Evolutionary conservation across 2,888 invertebrate species (phyloP), one percentile per base, ranked within the genome.

Genomic region (Torymus tubicola): DNA sequence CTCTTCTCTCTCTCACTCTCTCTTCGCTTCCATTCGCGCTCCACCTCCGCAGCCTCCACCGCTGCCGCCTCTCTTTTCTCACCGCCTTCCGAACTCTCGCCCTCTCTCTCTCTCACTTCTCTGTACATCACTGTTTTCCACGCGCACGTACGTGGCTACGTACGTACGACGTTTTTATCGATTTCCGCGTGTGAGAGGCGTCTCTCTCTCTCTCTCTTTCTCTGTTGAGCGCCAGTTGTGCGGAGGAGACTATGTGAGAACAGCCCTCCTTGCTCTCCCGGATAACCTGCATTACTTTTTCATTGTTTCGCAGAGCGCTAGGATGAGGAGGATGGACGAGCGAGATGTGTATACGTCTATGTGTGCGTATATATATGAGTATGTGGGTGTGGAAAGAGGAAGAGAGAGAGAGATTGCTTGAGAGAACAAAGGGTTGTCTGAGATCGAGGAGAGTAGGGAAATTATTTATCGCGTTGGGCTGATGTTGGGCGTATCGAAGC

Each of bases 1-100:
- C 87, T 88, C 88, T 88, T 88, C 86, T 87, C 85, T 83, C 85
- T 85, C 21, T 21, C 21, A 2, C 21, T 87, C 85, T 83, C 85
- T 85, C 85, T 84, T 81, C 31, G 31, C 31, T 55, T 83, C 78
- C 81, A 75, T 76, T 75, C 82, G 78, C 55, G 13, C 72, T 55
- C 67, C 58, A 21, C 13, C 53, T 50, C 55, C n/a, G 31, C 55
- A 53, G 50, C 18, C 55, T 65, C 65, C 64, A n/a, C 63, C 72
- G 8, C 63, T 61, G 8, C 42, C 60, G 58, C 24, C n/a, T 52
- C 18, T 55, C 53, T 81, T 61, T 60, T 71, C 67, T 53, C 85
- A 85, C 84, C 80, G 84, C 85, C 84, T 83, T 82, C 42, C 5
- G 31, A 31, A 31, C 24, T 69, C 53, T 0, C 50, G 0, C 50